Base-by-base conservation (phyloP, 2,888 invertebrate genomes). In the Unio pictorum region DNA sequence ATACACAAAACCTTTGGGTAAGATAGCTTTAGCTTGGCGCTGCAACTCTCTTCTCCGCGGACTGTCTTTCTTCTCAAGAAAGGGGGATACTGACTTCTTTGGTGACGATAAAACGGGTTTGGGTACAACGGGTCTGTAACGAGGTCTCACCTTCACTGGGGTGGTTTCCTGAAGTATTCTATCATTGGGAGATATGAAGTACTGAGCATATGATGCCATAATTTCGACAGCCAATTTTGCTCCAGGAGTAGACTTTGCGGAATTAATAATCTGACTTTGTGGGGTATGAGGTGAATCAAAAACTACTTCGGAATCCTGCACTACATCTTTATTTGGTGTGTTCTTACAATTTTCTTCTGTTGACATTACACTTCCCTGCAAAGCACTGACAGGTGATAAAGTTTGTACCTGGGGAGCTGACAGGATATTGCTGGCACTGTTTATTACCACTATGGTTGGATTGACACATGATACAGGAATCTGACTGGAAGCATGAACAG, bases 1-100 rank as follows among this genome's bases (percentile, higher is more conserved):
- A 17, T 85, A 65, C 7, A 86, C 74, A 70, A 86, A 83, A 20
- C 86, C 84, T 76, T 88, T 88, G 1, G 88, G 87, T 34, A 86
- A 75, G 57, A 88, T 88, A n/a, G 86, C 79, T 17, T 82, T 78
- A 5, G 83, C 87, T 66, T 86, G 76, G 63, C 81, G 76, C 58
- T 86, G 81, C 15, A 87, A 73, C 58, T 80, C 75, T 61, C 75
- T 73, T 62, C 82, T 78, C 57, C 80, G 75, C 8, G 83, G 82
- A 73, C 80, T 83, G 56, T 70, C 55, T 26, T 45, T 61, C 66
- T 69, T 61, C 26, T 66, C 68, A 17, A 74, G 55, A 61, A 72
- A 64, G n/a, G 75, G 75, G 23, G 69, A 71, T 7, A 73, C 73
- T 34, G 63, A 57, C 20, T 64, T 60, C 23, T 15, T 34, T n/a